Conservation (phyloP, 1,140 invertebrate species). For the Scaptomyza pallida region DNA sequence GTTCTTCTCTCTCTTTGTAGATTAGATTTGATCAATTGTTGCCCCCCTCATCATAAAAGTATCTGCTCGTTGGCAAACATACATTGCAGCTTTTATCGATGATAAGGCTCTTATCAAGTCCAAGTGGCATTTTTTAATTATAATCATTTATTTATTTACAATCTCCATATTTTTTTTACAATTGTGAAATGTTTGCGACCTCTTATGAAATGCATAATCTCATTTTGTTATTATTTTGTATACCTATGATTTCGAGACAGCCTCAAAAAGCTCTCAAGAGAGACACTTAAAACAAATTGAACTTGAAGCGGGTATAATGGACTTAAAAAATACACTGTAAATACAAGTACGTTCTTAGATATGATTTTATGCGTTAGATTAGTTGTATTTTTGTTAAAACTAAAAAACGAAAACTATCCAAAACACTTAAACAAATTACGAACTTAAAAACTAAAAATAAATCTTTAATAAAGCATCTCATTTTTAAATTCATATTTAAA, state of each 20-base stretch:
- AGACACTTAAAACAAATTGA: background rate
- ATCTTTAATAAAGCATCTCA: no score
- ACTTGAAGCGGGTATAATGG: background rate
- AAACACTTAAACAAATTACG: no score
- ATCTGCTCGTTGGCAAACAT: background rate
- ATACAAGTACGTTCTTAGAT: no score
- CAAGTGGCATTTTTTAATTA: background rate
- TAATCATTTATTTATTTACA: constrained; percentile 16
- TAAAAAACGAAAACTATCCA: no score
- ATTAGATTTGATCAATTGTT: constrained; percentile 1
- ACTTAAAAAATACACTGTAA: background rate
- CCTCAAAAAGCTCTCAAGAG: no score
- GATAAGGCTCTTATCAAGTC: constrained; percentile 11
- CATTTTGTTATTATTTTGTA: background rate
- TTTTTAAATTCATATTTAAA: background rate
- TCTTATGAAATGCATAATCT: constrained; percentile 1
- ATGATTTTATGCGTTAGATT: no score
- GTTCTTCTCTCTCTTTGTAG: background rate
- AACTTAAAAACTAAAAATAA: background rate
- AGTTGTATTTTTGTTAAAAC: no score
- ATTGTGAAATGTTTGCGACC: background rate
- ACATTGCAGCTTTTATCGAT: background rate
- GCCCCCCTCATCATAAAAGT: background rate
- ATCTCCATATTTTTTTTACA: background rate
- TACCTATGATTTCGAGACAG: no score